Conservation (phyloP, 2,113 vertebrate genomes). For the Podarcis raffonei region DNA sequence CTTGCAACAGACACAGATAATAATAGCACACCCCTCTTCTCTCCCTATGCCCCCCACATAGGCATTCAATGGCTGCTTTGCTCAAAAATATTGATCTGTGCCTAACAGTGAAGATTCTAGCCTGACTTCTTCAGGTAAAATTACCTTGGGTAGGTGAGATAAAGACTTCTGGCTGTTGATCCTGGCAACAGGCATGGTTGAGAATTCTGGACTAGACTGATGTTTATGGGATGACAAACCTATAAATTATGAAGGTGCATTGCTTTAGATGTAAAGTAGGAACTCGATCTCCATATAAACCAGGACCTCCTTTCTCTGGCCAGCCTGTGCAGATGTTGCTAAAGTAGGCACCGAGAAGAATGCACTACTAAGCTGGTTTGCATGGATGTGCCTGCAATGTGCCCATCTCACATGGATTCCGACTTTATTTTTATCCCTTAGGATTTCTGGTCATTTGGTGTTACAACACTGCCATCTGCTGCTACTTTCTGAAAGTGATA, state of each 20-base stretch:
- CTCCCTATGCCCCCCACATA: background rate
- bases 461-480: slow-evolving; percentile 17
- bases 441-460: background rate
- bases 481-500: background rate
- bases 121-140: background rate
- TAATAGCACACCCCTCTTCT: too few relatives aligned
- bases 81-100: background rate
- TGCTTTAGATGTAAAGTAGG: background rate
- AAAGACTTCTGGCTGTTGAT: background rate
- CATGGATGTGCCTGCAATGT: background rate
- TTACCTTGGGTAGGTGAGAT: background rate
- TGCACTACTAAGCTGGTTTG: background rate
- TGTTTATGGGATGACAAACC: background rate
- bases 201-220: too few relatives aligned
- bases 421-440: background rate
- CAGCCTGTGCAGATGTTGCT: background rate
- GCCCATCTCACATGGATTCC: background rate
- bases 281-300: background rate
- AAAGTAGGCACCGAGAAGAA: background rate
- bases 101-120: background rate
- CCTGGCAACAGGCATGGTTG: too few relatives aligned
- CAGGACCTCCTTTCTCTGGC: background rate
- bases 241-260: background rate
- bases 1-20: too few relatives aligned
- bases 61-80: background rate